phyloP scores from a whole-genome alignment of 2,888 invertebrate species.

The Agriopis aurantiaria region DNA sequence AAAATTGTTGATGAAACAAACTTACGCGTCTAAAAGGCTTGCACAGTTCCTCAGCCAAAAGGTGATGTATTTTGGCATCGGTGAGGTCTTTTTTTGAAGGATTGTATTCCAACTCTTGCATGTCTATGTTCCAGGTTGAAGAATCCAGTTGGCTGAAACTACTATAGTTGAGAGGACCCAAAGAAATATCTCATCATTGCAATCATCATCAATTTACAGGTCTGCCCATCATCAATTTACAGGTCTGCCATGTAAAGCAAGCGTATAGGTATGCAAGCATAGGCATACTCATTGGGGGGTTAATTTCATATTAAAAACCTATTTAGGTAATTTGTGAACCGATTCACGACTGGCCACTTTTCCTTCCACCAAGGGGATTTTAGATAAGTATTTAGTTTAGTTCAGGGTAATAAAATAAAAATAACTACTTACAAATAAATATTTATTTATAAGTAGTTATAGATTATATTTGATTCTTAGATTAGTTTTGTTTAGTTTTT shows the following conservation, averaged over 20 bases:
- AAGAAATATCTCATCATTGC: not conserved
- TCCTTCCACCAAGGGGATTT: no score
- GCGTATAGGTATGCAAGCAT: not conserved
- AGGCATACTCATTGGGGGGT: not conserved
- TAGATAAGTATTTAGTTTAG: no score
- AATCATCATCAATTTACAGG: not conserved
- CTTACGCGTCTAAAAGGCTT: constrained; percentile 95
- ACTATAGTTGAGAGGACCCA: constrained; percentile 35
- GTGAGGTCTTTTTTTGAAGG: constrained; percentile 96
- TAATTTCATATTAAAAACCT: no score
- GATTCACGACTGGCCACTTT: no score
- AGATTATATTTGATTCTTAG: no score
- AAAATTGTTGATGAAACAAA: constrained; percentile 42
- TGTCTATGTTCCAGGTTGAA: constrained; percentile 96
- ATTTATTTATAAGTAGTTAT: no score
- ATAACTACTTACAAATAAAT: no score
- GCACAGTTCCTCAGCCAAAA: constrained; percentile 95
- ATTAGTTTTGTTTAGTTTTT: no score
- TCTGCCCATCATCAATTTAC: not conserved
- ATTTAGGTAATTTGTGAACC: no score
- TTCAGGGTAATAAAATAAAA: no score
- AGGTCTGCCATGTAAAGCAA: not conserved
- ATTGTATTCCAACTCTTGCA: constrained; percentile 97
- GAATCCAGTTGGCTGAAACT: constrained; percentile 95
- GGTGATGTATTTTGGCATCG: constrained; percentile 97